Conservation (phyloP, 2,797 vertebrate species). For the Cossypha heuglini region DNA sequence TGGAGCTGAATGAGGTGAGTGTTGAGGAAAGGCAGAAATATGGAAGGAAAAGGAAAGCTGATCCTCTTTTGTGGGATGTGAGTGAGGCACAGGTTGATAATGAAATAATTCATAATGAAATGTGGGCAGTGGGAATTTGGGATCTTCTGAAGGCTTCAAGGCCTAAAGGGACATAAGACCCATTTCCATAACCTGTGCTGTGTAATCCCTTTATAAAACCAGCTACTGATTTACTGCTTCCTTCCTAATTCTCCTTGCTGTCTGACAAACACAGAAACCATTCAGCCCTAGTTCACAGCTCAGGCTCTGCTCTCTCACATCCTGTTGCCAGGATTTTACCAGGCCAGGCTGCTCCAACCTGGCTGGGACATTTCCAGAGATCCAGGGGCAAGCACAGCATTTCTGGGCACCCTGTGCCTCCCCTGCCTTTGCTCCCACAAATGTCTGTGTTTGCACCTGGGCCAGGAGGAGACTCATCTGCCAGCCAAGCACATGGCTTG, state of each 20-base stretch:
- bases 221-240: background rate
- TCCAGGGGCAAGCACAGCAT: background rate
- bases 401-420: background rate
- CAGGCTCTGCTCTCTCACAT: background rate
- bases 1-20: background rate
- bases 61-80: background rate
- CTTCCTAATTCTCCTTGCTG: background rate
- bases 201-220: background rate
- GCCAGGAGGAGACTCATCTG: background rate
- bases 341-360: background rate
- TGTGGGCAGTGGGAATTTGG: background rate
- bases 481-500: fast-evolving
- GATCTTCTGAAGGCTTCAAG: background rate
- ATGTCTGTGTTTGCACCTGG: background rate
- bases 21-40: background rate
- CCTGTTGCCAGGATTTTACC: too few species aligned
- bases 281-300: background rate
- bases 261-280: background rate
- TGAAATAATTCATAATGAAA: background rate
- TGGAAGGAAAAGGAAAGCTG: background rate
- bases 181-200: background rate
- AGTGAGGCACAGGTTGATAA: background rate
- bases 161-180: background rate
- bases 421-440: background rate
- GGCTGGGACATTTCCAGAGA: background rate